Percentiles rank a stretch among this genome's conserved stretches.
Evolutionary conservation across 53 echinoderm and acorn worm genomes (phyloP).

Genomic region (Actinopyga echinites): DNA sequence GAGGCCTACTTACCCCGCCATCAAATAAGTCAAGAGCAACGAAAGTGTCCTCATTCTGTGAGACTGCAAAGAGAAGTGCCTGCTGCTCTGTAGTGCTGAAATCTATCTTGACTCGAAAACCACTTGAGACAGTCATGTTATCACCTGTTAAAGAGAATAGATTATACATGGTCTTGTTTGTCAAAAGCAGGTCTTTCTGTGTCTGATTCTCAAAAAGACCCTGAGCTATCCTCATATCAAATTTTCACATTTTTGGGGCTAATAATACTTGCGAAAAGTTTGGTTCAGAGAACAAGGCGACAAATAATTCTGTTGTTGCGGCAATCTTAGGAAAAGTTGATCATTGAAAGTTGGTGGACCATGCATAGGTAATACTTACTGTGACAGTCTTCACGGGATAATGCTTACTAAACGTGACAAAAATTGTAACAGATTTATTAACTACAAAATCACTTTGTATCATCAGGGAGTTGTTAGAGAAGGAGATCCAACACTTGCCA

Average conservation of each 20-base stretch:
- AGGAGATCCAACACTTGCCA: too few relatives aligned
- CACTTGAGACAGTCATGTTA: constrained; percentile 4
- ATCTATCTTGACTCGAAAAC: constrained; percentile 62
- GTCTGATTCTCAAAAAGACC: not conserved
- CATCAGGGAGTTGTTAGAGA: too few relatives aligned
- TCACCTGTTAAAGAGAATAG: constrained; percentile 47
- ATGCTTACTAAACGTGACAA: too few relatives aligned
- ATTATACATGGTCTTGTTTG: not conserved
- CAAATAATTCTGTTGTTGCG: too few relatives aligned
- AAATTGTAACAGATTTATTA: not conserved
- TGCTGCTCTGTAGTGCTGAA: constrained; percentile 64
- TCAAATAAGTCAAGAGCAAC: constrained; percentile 78
- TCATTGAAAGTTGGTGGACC: too few relatives aligned
- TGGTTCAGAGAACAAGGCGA: too few relatives aligned
- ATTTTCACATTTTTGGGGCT: too few relatives aligned
- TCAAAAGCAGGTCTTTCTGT: not conserved
- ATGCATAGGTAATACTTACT: too few relatives aligned
- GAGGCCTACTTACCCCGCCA: constrained; percentile 73
- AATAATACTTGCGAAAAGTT: too few relatives aligned
- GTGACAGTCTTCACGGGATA: too few relatives aligned
- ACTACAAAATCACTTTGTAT: too few relatives aligned
- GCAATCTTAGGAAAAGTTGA: too few relatives aligned
- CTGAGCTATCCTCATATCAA: not conserved
- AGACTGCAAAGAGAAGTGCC: constrained; percentile 72
- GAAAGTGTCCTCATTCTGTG: constrained; percentile 63